Evolutionary conservation across 2,113 vertebrate species (phyloP).

Genomic region (Microtus ochrogaster): DNA sequence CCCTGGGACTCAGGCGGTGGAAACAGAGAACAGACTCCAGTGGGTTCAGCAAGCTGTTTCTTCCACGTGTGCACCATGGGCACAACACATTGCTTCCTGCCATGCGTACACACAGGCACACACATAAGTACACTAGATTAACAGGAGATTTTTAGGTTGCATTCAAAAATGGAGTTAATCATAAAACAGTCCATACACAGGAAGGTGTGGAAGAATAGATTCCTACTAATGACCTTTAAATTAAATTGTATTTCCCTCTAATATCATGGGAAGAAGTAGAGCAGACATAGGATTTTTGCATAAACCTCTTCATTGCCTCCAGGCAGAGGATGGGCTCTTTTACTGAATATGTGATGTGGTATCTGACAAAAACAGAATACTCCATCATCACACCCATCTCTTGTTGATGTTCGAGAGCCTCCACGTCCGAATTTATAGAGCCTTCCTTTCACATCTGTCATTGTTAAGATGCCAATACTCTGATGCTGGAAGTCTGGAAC

Average conservation of each 20-base stretch:
- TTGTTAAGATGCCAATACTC: slow-evolving; percentile 28
- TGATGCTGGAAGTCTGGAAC: background rate
- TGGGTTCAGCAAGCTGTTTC: background rate
- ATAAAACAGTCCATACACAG: background rate
- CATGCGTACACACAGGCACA: background rate
- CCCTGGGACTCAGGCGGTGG: no score
- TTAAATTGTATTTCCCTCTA: slow-evolving; percentile 56
- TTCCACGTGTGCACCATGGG: background rate
- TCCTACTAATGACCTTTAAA: slow-evolving; percentile 40
- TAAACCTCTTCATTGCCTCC: background rate
- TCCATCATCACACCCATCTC: slow-evolving; percentile 3
- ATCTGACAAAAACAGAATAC: background rate
- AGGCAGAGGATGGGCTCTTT: slow-evolving; percentile 12
- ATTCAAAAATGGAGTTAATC: slow-evolving; percentile 20
- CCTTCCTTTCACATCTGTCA: slow-evolving; percentile 41
- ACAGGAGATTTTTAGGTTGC: background rate
- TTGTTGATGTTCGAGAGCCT: background rate
- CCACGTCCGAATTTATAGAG: background rate
- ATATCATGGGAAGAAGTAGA: background rate
- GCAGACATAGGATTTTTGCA: background rate
- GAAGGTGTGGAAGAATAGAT: slow-evolving; percentile 13
- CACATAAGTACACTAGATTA: no score
- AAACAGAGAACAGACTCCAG: background rate
- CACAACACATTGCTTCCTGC: background rate
- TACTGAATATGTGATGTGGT: slow-evolving; percentile 7